Conservation (phyloP, 2,888 invertebrate species). For the Allygus modestus region DNA sequence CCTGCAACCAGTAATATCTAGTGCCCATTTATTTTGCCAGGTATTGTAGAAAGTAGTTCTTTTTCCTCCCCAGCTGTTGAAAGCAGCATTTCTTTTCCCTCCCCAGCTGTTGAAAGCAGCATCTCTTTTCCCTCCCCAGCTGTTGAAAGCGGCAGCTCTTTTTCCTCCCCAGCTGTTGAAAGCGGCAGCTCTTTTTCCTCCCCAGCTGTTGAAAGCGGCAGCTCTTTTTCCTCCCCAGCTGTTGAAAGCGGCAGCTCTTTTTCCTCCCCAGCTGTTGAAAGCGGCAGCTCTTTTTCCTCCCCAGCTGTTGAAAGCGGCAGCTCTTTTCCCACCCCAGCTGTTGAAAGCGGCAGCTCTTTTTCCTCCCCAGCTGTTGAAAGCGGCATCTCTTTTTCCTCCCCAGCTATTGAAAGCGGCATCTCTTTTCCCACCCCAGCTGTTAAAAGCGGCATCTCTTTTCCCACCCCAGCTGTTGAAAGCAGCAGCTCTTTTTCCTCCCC, state of each 20-base stretch:
- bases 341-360: slow-evolving; percentile 63
- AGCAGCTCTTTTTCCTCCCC: slow-evolving; percentile 67
- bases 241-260: slow-evolving; percentile 36
- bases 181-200: slow-evolving; percentile 54
- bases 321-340: slow-evolving; percentile 57
- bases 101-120: slow-evolving; percentile 70
- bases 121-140: slow-evolving; percentile 67
- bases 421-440: slow-evolving; percentile 68
- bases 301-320: slow-evolving; percentile 60
- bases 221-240: slow-evolving; percentile 56
- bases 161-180: slow-evolving; percentile 69
- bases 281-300: slow-evolving; percentile 42
- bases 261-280: slow-evolving; percentile 37
- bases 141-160: slow-evolving; percentile 61
- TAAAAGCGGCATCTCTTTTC: slow-evolving; percentile 67
- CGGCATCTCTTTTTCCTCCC: slow-evolving; percentile 59
- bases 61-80: slow-evolving; percentile 68
- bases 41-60: slow-evolving; percentile 56
- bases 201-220: slow-evolving; percentile 64
- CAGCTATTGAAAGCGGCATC: slow-evolving; percentile 60
- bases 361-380: slow-evolving; percentile 68
- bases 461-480: slow-evolving; percentile 71
- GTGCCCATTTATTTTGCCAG: slow-evolving; percentile 14
- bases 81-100: slow-evolving; percentile 69
- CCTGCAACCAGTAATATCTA: not conserved